Conservation (phyloP, 53 echinoderm and acorn worm species). For the Henricia sp. region DNA sequence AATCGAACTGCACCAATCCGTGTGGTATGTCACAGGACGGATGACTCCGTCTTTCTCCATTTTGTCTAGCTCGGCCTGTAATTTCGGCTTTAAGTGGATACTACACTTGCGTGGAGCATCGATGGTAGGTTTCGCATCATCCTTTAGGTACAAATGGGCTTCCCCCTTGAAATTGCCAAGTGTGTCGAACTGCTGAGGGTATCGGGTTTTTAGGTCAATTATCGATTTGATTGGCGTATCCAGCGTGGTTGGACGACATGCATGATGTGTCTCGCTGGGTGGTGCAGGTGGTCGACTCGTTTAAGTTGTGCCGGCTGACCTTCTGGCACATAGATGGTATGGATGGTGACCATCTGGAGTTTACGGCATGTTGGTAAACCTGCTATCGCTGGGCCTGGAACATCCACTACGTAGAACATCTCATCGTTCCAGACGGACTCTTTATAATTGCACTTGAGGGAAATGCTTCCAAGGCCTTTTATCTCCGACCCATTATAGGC, state of each 20-base stretch:
- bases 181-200: constrained; percentile 64
- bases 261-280: background rate
- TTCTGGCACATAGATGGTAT: background rate
- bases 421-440: constrained; percentile 46
- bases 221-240: too few species aligned
- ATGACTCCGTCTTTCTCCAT: constrained; percentile 53
- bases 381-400: constrained; percentile 68
- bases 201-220: constrained; percentile 4
- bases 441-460: constrained; percentile 44
- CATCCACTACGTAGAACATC: constrained; percentile 64
- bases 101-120: constrained; percentile 69
- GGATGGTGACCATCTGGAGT: constrained; percentile 66
- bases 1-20: constrained; percentile 58
- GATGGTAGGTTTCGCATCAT: constrained; percentile 54
- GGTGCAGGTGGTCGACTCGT: background rate
- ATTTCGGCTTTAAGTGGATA: constrained; percentile 50
- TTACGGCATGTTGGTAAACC: constrained; percentile 61
- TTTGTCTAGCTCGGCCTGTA: constrained; percentile 56
- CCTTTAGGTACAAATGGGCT: constrained; percentile 63
- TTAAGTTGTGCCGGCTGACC: background rate
- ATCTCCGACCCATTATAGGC: constrained; percentile 64
- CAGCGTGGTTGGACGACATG: too few species aligned
- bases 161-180: constrained; percentile 64
- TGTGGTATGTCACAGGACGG: constrained; percentile 20
- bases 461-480: constrained; percentile 48